phyloP scores from a whole-genome alignment of 2,888 invertebrate species.

The Idaea straminata region DNA sequence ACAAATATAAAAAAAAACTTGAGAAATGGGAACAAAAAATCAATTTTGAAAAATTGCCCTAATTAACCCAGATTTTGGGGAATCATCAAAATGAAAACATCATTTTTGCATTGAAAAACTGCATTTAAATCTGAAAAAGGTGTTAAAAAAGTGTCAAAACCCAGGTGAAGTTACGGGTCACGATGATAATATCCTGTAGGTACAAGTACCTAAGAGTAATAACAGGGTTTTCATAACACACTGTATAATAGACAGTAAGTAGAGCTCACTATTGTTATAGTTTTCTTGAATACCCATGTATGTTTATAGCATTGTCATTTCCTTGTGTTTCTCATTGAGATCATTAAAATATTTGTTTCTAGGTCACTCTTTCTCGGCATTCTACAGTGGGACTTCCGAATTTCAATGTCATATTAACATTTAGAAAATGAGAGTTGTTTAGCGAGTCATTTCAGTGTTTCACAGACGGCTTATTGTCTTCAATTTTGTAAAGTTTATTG shows the following conservation, averaged over 20 bases:
- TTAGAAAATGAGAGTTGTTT: neutral
- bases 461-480: neutral
- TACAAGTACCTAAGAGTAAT: no score
- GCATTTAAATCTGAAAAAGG: no score
- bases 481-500: neutral
- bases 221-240: no score
- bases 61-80: no score
- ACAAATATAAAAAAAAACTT: no score
- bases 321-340: slow-evolving; percentile 25
- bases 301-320: slow-evolving; percentile 40
- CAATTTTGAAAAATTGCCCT: no score
- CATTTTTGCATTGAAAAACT: no score
- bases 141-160: no score
- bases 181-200: no score
- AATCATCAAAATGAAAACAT: no score
- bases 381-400: neutral
- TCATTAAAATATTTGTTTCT: slow-evolving; percentile 22
- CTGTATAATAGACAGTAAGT: neutral
- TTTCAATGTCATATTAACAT: slow-evolving; percentile 3
- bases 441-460: neutral
- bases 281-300: slow-evolving; percentile 39
- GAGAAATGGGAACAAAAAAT: no score
- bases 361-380: slow-evolving; percentile 23
- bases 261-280: slow-evolving; percentile 31
- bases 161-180: no score